Base-by-base conservation (phyloP, 2,888 invertebrate species). In the Macaria notata region DNA sequence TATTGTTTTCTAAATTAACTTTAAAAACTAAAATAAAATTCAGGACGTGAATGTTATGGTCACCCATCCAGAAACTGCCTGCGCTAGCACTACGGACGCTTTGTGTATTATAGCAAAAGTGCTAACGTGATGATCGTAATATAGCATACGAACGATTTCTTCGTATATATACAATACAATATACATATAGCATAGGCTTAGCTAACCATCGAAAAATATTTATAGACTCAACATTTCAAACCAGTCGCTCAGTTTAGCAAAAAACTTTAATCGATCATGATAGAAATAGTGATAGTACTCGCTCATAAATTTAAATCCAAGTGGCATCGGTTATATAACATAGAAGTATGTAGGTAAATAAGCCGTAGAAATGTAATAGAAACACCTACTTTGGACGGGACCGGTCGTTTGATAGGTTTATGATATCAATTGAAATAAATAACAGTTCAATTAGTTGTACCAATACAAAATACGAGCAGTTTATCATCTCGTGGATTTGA, bases 401-500 rank as follows among this genome's bases (percentile, higher is more conserved):
- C 51, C 56, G 56, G 55, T 50, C 43, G 4, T 9, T 38, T 9
- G 46, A 36, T 51, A 42, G 9, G 44, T 54, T 58, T 58, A 50
- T 47, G 49, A 54, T 50, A 50, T 53, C 53, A 49, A 49, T 43
- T 49, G 59, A 33, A 47, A 54, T 51, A 59, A 59, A 54, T 59
- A 54, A 54, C 31, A 0, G 19, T 48, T 44, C 44, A 59, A 54
- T 51, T 41, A 44, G 46, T 50, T 58, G 46, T 43, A 49, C 54
- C 41, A 53, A 38, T 33, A 39, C 4, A 19, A 3, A 7, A 39
- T 39, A 9, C 4, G 9, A 31, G 9, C 55, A 50, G 55, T 56
- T 50, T 31, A 46, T 42, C 46, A 56, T 46, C 5, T 36, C 7
- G 7, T 4, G 33, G 4, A 7, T 36, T 36, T 36, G 33, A 4